Evolutionary conservation across 2,888 invertebrate species (phyloP), one percentile per base, ranked within the genome.

Genomic region (Drosophila emarginata): DNA sequence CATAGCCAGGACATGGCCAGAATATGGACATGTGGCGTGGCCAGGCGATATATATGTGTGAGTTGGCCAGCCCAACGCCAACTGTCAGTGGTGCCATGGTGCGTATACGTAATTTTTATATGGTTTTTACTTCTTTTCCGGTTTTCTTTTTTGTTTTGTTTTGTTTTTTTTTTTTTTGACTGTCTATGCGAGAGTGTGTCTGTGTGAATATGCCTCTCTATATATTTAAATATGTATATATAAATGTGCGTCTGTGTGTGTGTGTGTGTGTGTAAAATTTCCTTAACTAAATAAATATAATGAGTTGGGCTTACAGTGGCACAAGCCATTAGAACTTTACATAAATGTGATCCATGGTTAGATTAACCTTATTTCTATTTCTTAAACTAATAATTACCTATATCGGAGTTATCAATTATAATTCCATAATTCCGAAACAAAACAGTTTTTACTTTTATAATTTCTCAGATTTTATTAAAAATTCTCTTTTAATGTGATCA

Each of bases 241-340:
- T 72, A 36, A 64, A 65, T 14, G 40, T 58, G 67, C 21, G 40
- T 61, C 59, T 64, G 53, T 77, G 67, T 66, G 66, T 72, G 69
- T 70, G 57, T 2, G 36, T 26, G 39, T 57, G 21, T 56, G 62
- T 52, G 51, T 26, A 56, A 59, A 50, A 64, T 68, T 62, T 69
- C 56, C 80, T 80, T 78, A 82, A 81, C 78, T 79, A 80, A 82
- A 80, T 85, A 85, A 85, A 76, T 77, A 85, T 85, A 85, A 81
- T 81, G 80, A 82, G 78, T 66, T 70, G 68, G 68, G 54, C 6
- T 28, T 45, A 80, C 83, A 69, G 74, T 82, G 81, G 11, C 18
- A 21, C 11, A 56, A 9, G 37, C 59, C 18, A 21, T 45, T 12
- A 4, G 4, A 37, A n/a, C 4, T 26, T 26, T 5, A 32, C 9